Evolutionary conservation across 1,140 invertebrate genomes (phyloP).

Genomic region (Phymorhynchus buccinoides): DNA sequence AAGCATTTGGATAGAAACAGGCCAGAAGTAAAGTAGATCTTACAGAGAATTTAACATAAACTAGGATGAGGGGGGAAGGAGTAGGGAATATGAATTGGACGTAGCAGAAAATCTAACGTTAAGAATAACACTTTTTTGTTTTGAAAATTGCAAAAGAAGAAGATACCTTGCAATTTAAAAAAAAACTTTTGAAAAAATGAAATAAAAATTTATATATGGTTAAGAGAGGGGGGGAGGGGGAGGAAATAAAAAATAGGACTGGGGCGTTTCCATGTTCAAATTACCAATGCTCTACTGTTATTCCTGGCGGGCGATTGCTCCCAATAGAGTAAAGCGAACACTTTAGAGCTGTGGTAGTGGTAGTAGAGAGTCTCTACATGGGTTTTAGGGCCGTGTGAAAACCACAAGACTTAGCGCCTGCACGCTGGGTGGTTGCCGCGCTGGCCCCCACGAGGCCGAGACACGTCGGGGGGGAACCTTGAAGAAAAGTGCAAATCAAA

Average conservation of each 20-base stretch:
- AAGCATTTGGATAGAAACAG: not conserved
- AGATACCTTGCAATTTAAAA: no score
- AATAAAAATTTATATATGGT: no score
- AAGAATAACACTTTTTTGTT: no score
- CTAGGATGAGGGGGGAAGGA: no score
- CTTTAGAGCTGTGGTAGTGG: no score
- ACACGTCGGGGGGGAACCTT: not conserved
- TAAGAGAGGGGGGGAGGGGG: no score
- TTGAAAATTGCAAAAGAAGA: no score
- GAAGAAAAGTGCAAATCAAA: conserved; percentile 18
- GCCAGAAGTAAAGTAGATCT: conserved; percentile 11
- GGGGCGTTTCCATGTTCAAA: no score
- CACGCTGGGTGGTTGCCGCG: not conserved
- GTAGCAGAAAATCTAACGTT: no score
- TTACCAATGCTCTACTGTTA: not conserved
- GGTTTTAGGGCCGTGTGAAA: not conserved
- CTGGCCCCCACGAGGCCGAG: not conserved
- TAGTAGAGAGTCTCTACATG: not conserved
- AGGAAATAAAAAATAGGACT: no score
- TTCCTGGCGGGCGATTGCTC: conserved; percentile 12
- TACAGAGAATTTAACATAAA: not conserved
- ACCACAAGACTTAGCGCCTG: conserved; percentile 26
- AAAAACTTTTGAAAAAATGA: no score
- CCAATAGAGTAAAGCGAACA: conserved; percentile 29
- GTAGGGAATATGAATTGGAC: no score